phyloP scores from a whole-genome alignment of 2,797 vertebrate species.

The Urosaurus nigricauda region DNA sequence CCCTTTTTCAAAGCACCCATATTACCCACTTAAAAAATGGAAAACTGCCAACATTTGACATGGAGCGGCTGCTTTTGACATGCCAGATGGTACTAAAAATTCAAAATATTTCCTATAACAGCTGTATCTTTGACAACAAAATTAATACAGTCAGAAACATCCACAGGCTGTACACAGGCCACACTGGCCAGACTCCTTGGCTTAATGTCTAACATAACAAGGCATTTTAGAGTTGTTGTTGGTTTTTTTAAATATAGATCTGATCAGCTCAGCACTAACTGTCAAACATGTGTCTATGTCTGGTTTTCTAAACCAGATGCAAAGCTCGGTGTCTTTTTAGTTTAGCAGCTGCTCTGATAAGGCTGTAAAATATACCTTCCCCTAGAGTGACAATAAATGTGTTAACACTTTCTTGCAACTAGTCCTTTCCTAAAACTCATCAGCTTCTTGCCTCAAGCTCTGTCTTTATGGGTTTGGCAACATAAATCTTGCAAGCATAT shows the following conservation, averaged over 20 bases:
- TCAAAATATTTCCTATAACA: constrained; percentile 83
- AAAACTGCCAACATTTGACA: constrained; percentile 75
- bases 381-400: constrained; percentile 77
- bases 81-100: constrained; percentile 86
- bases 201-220: constrained; percentile 64
- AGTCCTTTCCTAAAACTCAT: constrained; percentile 69
- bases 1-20: constrained; percentile 68
- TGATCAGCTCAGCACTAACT: constrained; percentile 54
- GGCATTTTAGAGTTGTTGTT: constrained; percentile 53
- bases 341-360: constrained; percentile 75
- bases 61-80: constrained; percentile 78
- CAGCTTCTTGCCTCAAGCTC: constrained; percentile 72
- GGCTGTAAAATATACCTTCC: constrained; percentile 74
- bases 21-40: constrained; percentile 78
- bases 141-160: constrained; percentile 79
- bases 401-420: constrained; percentile 73
- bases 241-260: constrained; percentile 52
- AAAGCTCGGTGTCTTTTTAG: constrained; percentile 63
- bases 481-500: constrained; percentile 78
- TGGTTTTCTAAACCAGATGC: constrained; percentile 59
- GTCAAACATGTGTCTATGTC: constrained; percentile 57
- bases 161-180: constrained; percentile 58
- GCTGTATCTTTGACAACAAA: constrained; percentile 88
- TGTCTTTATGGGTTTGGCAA: constrained; percentile 72
- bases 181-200: constrained; percentile 75